Percentiles rank a stretch among this genome's conserved stretches.
These are phyloP conservation scores for Cephalotes varians DNA, from an alignment of 2,888 invertebrate genomes.

Conservation along the genomic window DNA sequence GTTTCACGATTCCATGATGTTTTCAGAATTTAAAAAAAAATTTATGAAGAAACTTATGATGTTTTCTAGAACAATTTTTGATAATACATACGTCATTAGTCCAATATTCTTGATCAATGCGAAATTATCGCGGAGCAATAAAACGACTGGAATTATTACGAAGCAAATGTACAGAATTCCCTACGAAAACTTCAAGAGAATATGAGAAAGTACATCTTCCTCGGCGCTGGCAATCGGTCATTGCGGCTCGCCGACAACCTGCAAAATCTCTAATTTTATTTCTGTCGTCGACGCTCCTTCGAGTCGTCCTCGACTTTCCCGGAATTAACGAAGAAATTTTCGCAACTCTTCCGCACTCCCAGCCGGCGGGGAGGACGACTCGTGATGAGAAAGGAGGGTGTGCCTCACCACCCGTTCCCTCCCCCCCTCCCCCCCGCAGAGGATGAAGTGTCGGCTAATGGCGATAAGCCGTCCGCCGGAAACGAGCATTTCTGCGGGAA, in stretches of 20 bases:
- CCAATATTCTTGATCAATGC: background rate
- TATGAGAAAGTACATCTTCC: background rate
- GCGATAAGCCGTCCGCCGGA: conserved; percentile 72
- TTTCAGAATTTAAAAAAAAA: background rate
- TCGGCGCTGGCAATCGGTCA: conserved; percentile 6
- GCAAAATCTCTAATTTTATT: conserved; percentile 46
- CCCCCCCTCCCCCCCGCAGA: background rate
- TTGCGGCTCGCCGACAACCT: conserved; percentile 10
- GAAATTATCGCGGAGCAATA: background rate
- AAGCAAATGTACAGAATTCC: background rate
- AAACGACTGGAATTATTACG: background rate
- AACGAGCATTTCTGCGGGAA: conserved; percentile 68
- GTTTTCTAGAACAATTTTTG: background rate
- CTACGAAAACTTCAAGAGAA: conserved; percentile 3
- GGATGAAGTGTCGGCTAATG: conserved; percentile 73
- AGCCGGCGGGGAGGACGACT: background rate
- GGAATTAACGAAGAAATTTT: conserved; percentile 61
- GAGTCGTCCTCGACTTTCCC: conserved; percentile 31
- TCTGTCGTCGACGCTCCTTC: conserved; percentile 27
- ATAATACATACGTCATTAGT: background rate
- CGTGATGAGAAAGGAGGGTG: conserved; percentile 62
- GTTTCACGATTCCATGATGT: background rate
- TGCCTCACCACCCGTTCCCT: conserved; percentile 15
- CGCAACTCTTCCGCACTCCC: conserved; percentile 43
- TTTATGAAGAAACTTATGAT: background rate